Base-by-base conservation (phyloP, 2,888 invertebrate genomes). In the Argyresthia goedartella region DNA sequence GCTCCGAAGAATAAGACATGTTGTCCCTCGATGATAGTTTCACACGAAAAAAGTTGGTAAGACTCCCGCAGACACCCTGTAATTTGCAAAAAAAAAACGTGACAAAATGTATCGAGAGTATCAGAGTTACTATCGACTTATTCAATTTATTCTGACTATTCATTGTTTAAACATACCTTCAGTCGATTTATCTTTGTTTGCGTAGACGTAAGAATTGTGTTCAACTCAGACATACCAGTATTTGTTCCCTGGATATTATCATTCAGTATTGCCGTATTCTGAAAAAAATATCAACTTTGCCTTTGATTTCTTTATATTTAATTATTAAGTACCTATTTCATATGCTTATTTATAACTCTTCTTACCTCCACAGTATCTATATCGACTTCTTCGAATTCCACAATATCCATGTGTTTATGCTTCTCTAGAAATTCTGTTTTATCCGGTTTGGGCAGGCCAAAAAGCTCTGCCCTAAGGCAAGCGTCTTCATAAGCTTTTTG, bases 141-240 rank as follows among this genome's bases (percentile, higher is more conserved):
- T 2, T 39, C 39, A 39, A 4, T 3, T 9, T 4, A 39, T 3
- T 9, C 8, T 4, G 8, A 11, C 1, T 39, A 11, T 2, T 4
- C 39, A 6, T 11, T 39, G 8, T 3, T 3, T 39, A 39, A 8
- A 3, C 8, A 8, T 66, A 93, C 94, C 89, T 94, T 95, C 59
- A 97, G 91, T 65, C 91, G 91, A 81, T 94, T 95, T 55, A 97
- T 88, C 80, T 96, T 96, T 56, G 91, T 92, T 70, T 97, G 96
- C 2, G 96, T 96, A 11, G 90, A 90, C 60, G 90, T 90, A 50
- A 97, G 79, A 60, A 95, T 94, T 44, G 89, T 91, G 67, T 94
- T 95, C 43, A 97, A 87, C 67, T 95, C 94, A 52, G 93, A 91
- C 35, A 96, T 81, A 54, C 95, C 95, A 49, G 91, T 91, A 46